Evolutionary conservation across 2,113 vertebrate genomes (phyloP), one percentile per base, ranked within the genome.

Genomic region (Sapayoa aenigma): DNA sequence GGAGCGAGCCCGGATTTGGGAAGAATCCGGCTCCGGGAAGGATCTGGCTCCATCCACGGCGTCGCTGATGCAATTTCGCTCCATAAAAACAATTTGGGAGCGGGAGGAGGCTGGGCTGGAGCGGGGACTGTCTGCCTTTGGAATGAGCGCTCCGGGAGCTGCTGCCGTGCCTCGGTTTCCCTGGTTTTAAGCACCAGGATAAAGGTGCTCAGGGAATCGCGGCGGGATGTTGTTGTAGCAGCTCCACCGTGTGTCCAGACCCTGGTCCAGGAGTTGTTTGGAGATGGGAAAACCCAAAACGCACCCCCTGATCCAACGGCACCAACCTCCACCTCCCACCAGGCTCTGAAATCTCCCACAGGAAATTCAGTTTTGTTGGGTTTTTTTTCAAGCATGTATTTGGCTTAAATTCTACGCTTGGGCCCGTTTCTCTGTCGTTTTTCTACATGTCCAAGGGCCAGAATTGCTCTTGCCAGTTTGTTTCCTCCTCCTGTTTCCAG

Each of bases 101-200:
- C 3, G 2, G 78, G 24, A 53, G 82, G 66, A 77, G 85, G 74
- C 44, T 44, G 65, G 62, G 71, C 50, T 63, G 89, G 50, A 62
- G 49, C 0, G 1, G 23, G 20, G 39, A 39, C 1, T 1, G 2
- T 22, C 39, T 50, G 79, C 33, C 53, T 84, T 5, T 1, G 52
- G 50, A 35, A 22, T 0, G 71, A 21, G 11, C 16, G 1, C 18
- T 2, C 6, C 5, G 1, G 0, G 35, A 22, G 55, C 24, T 1
- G 76, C 3, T 7, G 78, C 67, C 0, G 46, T 37, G 92, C 55
- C 93, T 84, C 35, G 0, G 56, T 72, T 79, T 87, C 72, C 63
- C 53, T 0, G 0, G 1, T 12, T 25, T 11, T 5, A 1, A 11
- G 28, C 50, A 2, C 3, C 5, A 1, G 63, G 60, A 11, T 12